Evolutionary conservation across 2,888 invertebrate species (phyloP), one percentile per base, ranked within the genome.

Genomic region (Ectemnius cavifrons): DNA sequence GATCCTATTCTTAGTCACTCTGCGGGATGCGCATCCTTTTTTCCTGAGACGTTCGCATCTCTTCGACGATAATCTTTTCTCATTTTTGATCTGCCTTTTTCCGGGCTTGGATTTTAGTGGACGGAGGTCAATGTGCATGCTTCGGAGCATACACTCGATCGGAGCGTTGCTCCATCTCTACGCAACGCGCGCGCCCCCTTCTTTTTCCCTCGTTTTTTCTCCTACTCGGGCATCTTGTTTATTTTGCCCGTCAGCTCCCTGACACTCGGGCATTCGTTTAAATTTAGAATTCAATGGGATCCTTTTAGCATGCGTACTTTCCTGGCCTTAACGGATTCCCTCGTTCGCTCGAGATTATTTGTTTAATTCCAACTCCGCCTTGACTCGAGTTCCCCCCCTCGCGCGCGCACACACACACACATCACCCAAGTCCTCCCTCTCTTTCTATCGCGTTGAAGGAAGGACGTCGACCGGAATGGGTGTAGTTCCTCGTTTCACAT

Each of bases 261-360:
- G 87, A 87, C 89, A 88, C 89, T 88, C 84, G 89, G 88, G 88
- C 89, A 87, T 88, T 87, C 88, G 88, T 87, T 91, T 89, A 90
- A 91, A 90, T 91, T 91, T 91, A 90, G 91, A 90, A 90, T 91
- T 91, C 90, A 91, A 91, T 91, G 90, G 90, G 90, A 89, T 90
- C 90, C 90, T 91, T 91, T 91, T 90, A 90, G 87, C 86, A 82
- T 71, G 80, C 84, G 84, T 82, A 85, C 87, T 87, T 86, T 86
- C 86, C 80, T 85, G 86, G 37, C 85, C 84, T 87, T 85, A 83
- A 85, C 87, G 87, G 87, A 88, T 87, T 88, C 88, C 86, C 86
- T 84, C 83, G 81, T 80, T 77, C 81, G 75, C 79, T 83, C 16
- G 70, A 80, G 88, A 89, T 89, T 88, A 89, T 89, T 89, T 89